Base-by-base conservation (phyloP, 2,888 invertebrate species). In the Aleiodes alternator region DNA sequence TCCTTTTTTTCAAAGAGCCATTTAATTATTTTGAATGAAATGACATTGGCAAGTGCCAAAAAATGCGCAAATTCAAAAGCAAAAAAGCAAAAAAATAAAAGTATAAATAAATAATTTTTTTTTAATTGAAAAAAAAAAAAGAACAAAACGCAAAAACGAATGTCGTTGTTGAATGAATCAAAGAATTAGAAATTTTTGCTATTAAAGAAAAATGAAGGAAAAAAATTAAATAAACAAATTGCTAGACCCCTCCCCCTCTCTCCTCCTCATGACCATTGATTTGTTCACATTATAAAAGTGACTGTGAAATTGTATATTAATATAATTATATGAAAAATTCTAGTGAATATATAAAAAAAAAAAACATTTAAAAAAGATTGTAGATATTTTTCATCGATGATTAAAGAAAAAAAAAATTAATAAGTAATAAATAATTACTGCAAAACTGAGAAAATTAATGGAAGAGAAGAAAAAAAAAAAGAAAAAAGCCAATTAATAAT, bases 221-320 rank as follows among this genome's bases (percentile, higher is more conserved):
- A n/a, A 16, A 43, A 14, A 9, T 1, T 23, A 29, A 61, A 61
- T 55, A 55, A 34, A 64, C 14, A 66, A 69, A 75, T 79, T 59
- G 71, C 77, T 72, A 72, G 76, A 71, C 72, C 69, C 74, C 73
- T 74, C 78, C 73, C 57, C 73, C 73, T 68, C 77, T 72, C 69
- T 77, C 70, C 80, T 80, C 73, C 75, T 83, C 75, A 75, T 68
- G 68, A 76, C 70, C 77, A 76, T 78, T 73, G 76, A 79, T 85
- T 84, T 78, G 78, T 87, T 86, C 84, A 83, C 82, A 85, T 78
- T 87, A 85, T 86, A 84, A 68, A 84, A 87, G 84, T 86, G 83
- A 84, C 79, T 82, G 80, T 80, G 79, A 82, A 84, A 82, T 83
- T 85, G 83, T 84, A 84, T 83, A 83, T 83, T 85, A 81, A 78